Percentiles rank a stretch among this genome's conserved stretches.
phyloP scores from a whole-genome alignment of 2,888 invertebrate species.

The Dicyrtomina minuta region DNA sequence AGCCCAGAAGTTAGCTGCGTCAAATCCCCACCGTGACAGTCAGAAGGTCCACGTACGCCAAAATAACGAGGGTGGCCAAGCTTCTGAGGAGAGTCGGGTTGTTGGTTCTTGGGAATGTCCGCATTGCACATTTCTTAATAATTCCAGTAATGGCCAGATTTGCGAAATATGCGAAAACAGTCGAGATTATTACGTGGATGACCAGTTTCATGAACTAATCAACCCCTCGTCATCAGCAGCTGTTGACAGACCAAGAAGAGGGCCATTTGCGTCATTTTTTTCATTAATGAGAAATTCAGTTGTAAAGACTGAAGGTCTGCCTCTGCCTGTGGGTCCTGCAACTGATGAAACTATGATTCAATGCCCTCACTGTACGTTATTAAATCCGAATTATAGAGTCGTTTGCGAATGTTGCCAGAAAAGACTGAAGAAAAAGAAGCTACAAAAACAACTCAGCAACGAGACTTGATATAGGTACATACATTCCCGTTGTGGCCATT shows the following conservation, averaged over 20 bases:
- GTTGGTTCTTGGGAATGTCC: slow-evolving; percentile 33
- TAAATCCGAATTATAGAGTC: slow-evolving; percentile 10
- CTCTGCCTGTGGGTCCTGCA: no score
- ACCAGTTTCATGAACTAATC: not conserved
- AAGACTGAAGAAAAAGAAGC: no score
- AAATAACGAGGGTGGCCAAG: not conserved
- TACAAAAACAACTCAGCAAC: no score
- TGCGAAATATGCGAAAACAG: slow-evolving; percentile 31
- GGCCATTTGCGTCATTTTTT: no score
- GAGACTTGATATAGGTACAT: no score
- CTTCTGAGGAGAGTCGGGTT: not conserved
- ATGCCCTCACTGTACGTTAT: slow-evolving; percentile 24
- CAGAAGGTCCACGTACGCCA: not conserved
- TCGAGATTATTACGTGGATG: slow-evolving; percentile 22
- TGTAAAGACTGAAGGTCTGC: no score
- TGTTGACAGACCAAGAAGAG: no score
- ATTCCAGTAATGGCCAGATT: slow-evolving; percentile 19
- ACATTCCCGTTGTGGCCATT: no score
- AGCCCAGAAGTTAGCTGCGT: no score
- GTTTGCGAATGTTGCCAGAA: slow-evolving; percentile 14
- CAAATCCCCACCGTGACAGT: not conserved
- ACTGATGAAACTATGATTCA: not conserved
- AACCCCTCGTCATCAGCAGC: not conserved
- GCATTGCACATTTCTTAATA: slow-evolving; percentile 30
- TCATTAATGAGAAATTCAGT: no score